These are phyloP conservation scores for Drosophila dunni DNA, from an alignment of 1,140 invertebrate genomes.

Conservation along the genomic window DNA sequence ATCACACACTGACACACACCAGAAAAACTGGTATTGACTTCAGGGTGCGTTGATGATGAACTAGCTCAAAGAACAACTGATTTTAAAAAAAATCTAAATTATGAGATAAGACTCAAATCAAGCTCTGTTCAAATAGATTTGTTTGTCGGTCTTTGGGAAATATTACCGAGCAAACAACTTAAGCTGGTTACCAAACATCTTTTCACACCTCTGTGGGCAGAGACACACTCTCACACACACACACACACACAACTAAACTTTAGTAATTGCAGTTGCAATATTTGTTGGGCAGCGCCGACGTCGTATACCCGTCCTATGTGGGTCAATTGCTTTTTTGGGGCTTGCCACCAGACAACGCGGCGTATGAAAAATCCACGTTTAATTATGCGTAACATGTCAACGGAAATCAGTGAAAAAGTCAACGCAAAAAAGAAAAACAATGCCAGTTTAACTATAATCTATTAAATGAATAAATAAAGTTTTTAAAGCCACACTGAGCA, in stretches of 20 bases:
- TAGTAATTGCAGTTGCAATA: constrained; percentile 36
- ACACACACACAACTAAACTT: not conserved
- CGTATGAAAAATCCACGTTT: constrained; percentile 59
- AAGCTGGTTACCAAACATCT: constrained; percentile 41
- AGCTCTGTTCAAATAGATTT: not conserved
- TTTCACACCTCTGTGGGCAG: constrained; percentile 46
- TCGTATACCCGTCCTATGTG: constrained; percentile 18
- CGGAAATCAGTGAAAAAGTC: constrained; percentile 45
- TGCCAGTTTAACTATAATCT: constrained; percentile 23
- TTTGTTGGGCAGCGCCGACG: constrained; percentile 8
- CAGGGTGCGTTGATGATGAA: not conserved
- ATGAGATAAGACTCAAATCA: constrained; percentile 33
- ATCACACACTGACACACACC: not conserved
- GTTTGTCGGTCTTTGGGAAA: constrained; percentile 8
- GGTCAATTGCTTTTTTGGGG: constrained; percentile 61
- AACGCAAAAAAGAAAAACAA: constrained; percentile 38
- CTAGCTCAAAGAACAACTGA: not conserved
- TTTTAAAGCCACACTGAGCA: no score
- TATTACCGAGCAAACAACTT: constrained; percentile 4
- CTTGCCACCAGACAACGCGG: constrained; percentile 61
- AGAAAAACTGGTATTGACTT: not conserved
- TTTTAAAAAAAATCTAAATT: constrained; percentile 72
- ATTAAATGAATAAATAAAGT: not conserved
- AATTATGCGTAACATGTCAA: constrained; percentile 77
- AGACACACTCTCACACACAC: constrained; percentile 3